A percentile compares a stretch with the other conserved stretches of the same genome.
Evolutionary conservation across 1,140 invertebrate genomes (phyloP).

Genomic region (Pentalonia nigronervosa): DNA sequence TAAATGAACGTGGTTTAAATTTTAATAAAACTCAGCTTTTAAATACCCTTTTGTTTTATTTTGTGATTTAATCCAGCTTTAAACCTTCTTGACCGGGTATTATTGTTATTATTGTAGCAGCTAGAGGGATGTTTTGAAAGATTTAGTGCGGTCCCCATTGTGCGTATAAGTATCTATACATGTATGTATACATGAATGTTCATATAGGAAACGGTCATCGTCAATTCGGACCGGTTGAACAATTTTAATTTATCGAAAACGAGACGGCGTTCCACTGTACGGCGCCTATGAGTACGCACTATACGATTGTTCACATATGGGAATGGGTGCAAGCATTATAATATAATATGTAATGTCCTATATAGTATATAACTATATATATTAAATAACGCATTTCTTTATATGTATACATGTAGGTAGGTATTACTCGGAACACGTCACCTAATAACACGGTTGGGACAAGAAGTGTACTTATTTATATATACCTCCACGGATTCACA

Average conservation of each 20-base stretch:
- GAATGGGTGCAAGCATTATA: slow-evolving; percentile 13
- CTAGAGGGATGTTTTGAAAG: slow-evolving; percentile 2
- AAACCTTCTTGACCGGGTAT: slow-evolving; percentile 41
- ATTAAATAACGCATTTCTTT: too few species aligned
- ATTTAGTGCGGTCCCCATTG: not conserved
- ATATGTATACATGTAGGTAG: not conserved
- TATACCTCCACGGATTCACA: not conserved
- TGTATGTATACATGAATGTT: too few species aligned
- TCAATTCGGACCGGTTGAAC: not conserved
- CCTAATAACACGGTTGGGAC: not conserved
- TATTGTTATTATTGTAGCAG: slow-evolving; percentile 21
- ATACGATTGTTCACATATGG: not conserved
- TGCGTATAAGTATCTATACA: not conserved
- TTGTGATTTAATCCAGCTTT: slow-evolving; percentile 41
- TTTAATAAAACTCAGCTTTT: slow-evolving; percentile 51
- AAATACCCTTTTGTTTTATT: slow-evolving; percentile 45
- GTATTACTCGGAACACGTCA: not conserved
- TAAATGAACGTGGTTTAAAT: slow-evolving; percentile 26
- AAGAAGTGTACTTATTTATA: not conserved
- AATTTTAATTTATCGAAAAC: slow-evolving; percentile 42
- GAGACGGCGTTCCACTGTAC: not conserved
- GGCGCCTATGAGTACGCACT: not conserved
- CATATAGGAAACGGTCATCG: not conserved
- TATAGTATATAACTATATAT: not conserved
- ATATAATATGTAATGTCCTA: not conserved